Percentiles rank a stretch among this genome's conserved stretches.
phyloP scores from a whole-genome alignment of 2,888 invertebrate species.

The Noctua comes region DNA sequence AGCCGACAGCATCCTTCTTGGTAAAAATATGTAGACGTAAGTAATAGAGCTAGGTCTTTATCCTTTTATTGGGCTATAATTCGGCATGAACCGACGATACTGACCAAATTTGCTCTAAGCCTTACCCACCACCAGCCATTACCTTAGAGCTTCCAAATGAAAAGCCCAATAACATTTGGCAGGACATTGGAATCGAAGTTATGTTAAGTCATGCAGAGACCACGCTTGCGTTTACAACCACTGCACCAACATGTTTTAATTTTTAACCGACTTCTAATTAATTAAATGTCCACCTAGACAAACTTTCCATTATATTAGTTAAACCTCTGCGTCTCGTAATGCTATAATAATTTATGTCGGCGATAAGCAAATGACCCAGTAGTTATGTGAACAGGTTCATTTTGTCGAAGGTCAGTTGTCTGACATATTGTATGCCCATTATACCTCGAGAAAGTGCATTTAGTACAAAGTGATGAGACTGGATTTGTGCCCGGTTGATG shows the following conservation, averaged over 20 bases:
- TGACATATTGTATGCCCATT: neutral
- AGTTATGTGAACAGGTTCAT: constrained; percentile 17
- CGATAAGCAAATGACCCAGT: constrained; percentile 58
- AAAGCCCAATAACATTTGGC: neutral
- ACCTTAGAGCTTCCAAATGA: neutral
- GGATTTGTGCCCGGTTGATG: too few species aligned
- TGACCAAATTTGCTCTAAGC: too few species aligned
- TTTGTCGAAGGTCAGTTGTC: constrained; percentile 38
- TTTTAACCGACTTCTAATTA: neutral
- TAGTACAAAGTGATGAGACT: neutral
- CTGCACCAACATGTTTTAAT: neutral
- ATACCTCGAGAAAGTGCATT: neutral
- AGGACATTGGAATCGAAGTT: neutral
- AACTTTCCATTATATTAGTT: constrained; percentile 10
- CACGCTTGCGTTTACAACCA: neutral
- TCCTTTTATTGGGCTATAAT: neutral
- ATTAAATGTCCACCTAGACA: constrained; percentile 9
- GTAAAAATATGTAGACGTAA: neutral
- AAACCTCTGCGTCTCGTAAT: neutral
- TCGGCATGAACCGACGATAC: neutral
- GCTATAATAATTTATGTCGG: constrained; percentile 25
- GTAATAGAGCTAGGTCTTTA: neutral
- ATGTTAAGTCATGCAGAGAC: too few species aligned
- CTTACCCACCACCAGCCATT: too few species aligned
- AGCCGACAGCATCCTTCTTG: neutral